phyloP scores from a whole-genome alignment of 2,888 invertebrate species.

The Pocota personata region DNA sequence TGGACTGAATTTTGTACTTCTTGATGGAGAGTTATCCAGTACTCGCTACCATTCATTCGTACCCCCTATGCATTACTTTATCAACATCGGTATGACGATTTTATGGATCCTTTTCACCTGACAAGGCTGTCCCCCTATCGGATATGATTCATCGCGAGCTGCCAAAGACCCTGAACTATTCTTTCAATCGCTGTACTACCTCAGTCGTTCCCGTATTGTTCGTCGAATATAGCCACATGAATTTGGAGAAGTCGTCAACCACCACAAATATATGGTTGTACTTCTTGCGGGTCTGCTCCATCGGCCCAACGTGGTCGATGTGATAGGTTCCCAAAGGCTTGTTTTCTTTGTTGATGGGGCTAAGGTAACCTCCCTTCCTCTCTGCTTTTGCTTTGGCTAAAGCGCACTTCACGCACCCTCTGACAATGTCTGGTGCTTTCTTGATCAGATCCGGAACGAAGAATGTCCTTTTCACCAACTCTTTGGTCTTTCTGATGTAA shows the following conservation, averaged over 20 bases:
- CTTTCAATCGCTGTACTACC: too few relatives aligned
- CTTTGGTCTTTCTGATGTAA: too few relatives aligned
- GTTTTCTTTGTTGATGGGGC: too few relatives aligned
- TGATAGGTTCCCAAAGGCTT: conserved; percentile 59
- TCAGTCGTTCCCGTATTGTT: too few relatives aligned
- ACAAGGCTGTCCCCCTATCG: conserved; percentile 28
- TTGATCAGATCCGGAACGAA: neutral
- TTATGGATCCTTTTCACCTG: conserved; percentile 78
- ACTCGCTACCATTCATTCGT: conserved; percentile 77
- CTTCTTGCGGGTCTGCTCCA: too few relatives aligned
- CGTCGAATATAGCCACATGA: too few relatives aligned
- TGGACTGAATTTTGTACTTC: conserved; percentile 70
- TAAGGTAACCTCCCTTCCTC: too few relatives aligned
- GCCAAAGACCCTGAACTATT: too few relatives aligned
- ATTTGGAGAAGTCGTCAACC: conserved; percentile 14
- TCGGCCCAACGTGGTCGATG: conserved; percentile 58
- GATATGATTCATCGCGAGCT: too few relatives aligned
- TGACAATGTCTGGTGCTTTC: conserved; percentile 76
- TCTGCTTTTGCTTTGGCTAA: too few relatives aligned
- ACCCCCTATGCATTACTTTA: conserved; percentile 71
- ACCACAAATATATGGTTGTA: conserved; percentile 68
- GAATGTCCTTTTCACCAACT: too few relatives aligned
- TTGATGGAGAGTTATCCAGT: conserved; percentile 75
- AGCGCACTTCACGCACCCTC: too few relatives aligned
- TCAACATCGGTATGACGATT: conserved; percentile 77